Conservation (phyloP, 92 coral and sea anemone genomes). For the Porites evermanni region DNA sequence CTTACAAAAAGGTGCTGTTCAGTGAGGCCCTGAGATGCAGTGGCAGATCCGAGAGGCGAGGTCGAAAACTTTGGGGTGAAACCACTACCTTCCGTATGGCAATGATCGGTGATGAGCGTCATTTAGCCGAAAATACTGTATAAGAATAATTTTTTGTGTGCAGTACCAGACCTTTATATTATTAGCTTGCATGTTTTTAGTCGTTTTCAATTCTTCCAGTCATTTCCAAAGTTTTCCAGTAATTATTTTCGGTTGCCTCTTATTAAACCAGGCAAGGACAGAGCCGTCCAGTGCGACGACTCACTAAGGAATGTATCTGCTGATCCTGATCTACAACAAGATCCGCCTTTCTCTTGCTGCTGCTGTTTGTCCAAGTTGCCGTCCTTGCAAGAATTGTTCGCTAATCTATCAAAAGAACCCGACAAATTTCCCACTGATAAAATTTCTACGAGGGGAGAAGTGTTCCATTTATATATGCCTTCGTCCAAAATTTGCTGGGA, state of each 20-base stretch:
- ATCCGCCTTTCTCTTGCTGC: not conserved
- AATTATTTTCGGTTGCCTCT: not conserved
- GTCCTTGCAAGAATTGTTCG: not conserved
- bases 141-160: not conserved
- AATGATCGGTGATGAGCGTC: not conserved
- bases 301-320: not conserved
- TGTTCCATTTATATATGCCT: not conserved
- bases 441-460: not conserved
- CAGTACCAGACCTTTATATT: not conserved
- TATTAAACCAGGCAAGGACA: not conserved
- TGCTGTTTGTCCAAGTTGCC: not conserved
- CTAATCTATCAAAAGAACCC: not conserved
- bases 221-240: not conserved
- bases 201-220: not conserved
- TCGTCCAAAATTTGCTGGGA: not conserved
- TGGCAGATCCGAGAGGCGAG: not conserved
- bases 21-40: not conserved
- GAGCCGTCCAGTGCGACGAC: not conserved
- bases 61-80: not conserved
- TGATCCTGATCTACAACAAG: not conserved
- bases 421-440: not conserved
- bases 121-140: not conserved
- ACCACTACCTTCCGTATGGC: not conserved
- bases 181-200: not conserved
- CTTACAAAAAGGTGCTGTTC: not conserved